A percentile compares a stretch with the other conserved stretches of the same genome.
Conservation (phyloP, 1,140 invertebrate species). For the Drosophila obscura region DNA sequence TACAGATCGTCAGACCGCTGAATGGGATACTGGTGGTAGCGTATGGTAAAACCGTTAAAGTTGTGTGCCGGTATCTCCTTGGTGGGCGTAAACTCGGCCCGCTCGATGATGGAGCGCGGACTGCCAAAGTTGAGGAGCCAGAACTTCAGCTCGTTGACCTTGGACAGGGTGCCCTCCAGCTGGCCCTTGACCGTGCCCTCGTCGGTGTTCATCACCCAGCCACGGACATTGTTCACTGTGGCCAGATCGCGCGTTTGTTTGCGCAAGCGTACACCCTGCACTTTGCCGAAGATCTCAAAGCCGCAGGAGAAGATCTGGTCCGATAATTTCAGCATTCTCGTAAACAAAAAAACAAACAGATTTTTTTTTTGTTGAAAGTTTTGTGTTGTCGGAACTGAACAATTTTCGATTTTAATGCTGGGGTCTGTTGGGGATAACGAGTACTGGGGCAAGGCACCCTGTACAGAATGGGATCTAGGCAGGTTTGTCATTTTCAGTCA, state of each 20-base stretch:
- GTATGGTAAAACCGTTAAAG: slow-evolving; percentile 54
- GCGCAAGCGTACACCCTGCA: slow-evolving; percentile 86
- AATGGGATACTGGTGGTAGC: slow-evolving; percentile 15
- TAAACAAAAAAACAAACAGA: background rate
- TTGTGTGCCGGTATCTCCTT: slow-evolving; percentile 57
- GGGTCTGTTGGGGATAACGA: too few species aligned
- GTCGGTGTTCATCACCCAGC: slow-evolving; percentile 88
- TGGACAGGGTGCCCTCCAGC: slow-evolving; percentile 86
- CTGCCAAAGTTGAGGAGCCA: slow-evolving; percentile 87
- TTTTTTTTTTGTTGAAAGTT: background rate
- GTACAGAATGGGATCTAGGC: too few species aligned
- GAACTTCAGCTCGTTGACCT: slow-evolving; percentile 86
- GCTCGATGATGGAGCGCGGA: slow-evolving; percentile 86
- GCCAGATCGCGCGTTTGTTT: slow-evolving; percentile 87
- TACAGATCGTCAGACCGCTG: background rate
- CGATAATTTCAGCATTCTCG: slow-evolving; percentile 13
- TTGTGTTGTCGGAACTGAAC: background rate
- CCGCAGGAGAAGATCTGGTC: slow-evolving; percentile 76
- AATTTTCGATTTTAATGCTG: background rate
- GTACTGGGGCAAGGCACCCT: too few species aligned
- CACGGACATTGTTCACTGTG: slow-evolving; percentile 85
- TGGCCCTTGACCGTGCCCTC: slow-evolving; percentile 87
- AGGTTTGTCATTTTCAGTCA: too few species aligned
- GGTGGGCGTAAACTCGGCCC: slow-evolving; percentile 85
- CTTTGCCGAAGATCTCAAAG: slow-evolving; percentile 86